Evolutionary conservation across 2,888 invertebrate species (phyloP), one percentile per base, ranked within the genome.

Genomic region (Venusia cambrica): DNA sequence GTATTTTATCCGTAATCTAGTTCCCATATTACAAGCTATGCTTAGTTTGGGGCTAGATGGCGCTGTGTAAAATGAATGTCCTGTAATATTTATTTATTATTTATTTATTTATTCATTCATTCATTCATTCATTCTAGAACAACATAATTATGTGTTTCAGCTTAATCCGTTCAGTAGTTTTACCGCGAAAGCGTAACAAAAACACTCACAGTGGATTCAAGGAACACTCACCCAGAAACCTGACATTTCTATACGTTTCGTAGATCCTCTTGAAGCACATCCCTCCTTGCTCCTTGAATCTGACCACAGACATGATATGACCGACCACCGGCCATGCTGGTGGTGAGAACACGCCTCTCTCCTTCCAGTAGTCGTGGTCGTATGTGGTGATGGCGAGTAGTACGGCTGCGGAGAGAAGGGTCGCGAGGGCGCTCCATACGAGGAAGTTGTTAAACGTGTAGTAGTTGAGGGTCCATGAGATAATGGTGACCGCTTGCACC

Each of bases 341-440:
- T 1, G 87, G 87, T 0, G 84, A 75, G 33, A 74, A 83, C 8
- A 87, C 66, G 0, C 85, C 85, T 17, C 69, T 54, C 0, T 51
- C 38, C n/a, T 19, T 41, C 87, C 87, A 87, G 46, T 87, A 85
- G 22, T 84, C 84, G 48, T 84, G 75, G 57, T 84, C 85, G 26
- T 77, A 84, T 0, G 80, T 85, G 1, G 76, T 57, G 7, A 87
- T 34, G 1, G 70, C 62, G 13, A 76, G 54, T 4, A 71, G 16
- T 2, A 63, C 37, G 2, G 61, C 57, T 2, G 53, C 25, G 5
- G 39, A 39, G 18, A 76, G 52, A 0, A 58, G 48, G 31, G 53
- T 44, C n/a, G 61, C 61, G 9, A 72, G 54, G 22, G 60, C 50
- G 44, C 59, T 71, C 70, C 72, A 68, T 48, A 84, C 38, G 1